Conservation (phyloP, 2,888 invertebrate species). For the Galerucella pusilla region DNA sequence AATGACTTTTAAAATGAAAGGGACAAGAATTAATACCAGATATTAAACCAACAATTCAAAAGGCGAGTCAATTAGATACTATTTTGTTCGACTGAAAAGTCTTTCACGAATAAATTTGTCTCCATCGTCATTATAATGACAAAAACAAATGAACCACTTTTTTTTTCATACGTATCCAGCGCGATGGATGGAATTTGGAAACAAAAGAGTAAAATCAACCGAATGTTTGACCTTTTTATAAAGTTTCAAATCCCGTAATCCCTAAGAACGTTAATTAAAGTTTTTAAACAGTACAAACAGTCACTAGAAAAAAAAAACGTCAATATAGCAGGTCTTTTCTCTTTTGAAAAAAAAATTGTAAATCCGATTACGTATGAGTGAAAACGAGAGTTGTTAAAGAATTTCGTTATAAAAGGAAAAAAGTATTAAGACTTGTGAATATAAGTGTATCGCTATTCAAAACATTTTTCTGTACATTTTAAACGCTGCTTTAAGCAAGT, state of each 20-base stretch:
- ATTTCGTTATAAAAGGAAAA: neutral
- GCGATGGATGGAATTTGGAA: neutral
- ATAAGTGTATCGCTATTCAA: neutral
- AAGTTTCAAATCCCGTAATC: neutral
- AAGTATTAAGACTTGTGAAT: neutral
- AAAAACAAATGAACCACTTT: neutral
- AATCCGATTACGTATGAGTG: neutral
- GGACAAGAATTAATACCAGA: neutral
- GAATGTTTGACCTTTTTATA: conserved; percentile 4
- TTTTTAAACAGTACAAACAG: neutral
- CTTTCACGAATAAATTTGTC: neutral
- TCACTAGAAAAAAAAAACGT: neutral
- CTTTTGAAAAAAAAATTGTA: neutral
- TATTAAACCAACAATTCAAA: neutral
- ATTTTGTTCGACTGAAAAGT: neutral
- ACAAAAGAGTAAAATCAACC: neutral
- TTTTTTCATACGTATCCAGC: neutral
- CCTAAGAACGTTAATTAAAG: neutral
- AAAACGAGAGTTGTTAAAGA: neutral
- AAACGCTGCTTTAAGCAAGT: neutral
- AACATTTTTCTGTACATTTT: neutral
- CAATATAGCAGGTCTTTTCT: neutral
- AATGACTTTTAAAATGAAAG: too few relatives aligned
- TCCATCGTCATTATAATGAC: neutral
- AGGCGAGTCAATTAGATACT: neutral